Base-by-base conservation (phyloP, 2,113 vertebrate species). In the Cephalophus harveyi region DNA sequence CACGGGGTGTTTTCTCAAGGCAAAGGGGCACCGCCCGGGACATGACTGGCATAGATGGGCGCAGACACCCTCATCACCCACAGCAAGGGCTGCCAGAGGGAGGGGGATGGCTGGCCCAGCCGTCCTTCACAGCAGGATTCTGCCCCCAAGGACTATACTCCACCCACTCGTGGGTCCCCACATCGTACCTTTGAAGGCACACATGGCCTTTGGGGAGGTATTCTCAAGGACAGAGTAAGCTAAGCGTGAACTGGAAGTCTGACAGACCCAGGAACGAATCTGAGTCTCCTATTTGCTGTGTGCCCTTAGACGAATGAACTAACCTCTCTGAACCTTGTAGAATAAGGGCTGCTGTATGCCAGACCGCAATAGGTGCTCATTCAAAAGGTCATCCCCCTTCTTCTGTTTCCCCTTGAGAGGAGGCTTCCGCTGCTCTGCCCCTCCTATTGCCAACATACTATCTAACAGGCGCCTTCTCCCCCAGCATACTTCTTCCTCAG, bases 61-160 rank as follows among this genome's bases (percentile, higher is more conserved):
- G 3, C 76, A 89, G 97, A 96, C 81, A 95, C 98, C 87, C 85
- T 97, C 98, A 85, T 96, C 98, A 79, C 64, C 92, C 88, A 91
- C 71, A 97, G 96, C 97, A 96, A 98, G 94, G 96, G 98, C 96
- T 98, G 93, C 96, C 74, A 97, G 97, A 84, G 93, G 98, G 94
- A 95, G 97, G 91, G 95, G 89, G 9, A 8, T 8, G 2, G 76
- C 4, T 3, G 23, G 7, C 67, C 23, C 13, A 4, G 12, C 33
- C 14, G 8, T 19, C 6, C 50, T 67, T 83, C 71, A 33, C 21
- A 30, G 33, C 54, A 13, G 43, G 28, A 64, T 62, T 36, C 83
- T 13, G 1, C 7, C 48, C 21, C 5, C 0, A 23, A 40, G 7
- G 43, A 7, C 9, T 62, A 46, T 76, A 36, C 33, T 57, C 55